Base-by-base conservation (phyloP, 2,888 invertebrate genomes). In the Lithophane leautieri region DNA sequence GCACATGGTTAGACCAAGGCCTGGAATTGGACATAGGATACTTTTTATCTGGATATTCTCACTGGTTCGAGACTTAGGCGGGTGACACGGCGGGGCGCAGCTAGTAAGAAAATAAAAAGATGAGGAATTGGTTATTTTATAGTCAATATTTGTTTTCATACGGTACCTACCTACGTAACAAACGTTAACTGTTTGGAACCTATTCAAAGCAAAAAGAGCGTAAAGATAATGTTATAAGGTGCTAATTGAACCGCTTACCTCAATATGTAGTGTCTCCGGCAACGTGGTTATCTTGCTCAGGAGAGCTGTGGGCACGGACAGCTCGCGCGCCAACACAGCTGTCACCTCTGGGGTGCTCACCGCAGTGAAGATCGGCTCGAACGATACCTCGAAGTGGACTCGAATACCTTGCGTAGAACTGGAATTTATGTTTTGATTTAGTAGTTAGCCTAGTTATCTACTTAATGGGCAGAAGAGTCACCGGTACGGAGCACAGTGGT, bases 361-460 rank as follows among this genome's bases (percentile, higher is more conserved):
- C 2, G 97, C 95, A 22, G 97, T 97, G 86, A 97, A 97, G 80
- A 98, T 97, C 0, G 98, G 98, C 94, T 99, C 98, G 89, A 99
- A 98, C 73, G 98, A 97, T 72, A 99, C 97, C 91, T 98, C 98
- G 92, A 99, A 99, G 91, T 98, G 98, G 0, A 99, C 98, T 67
- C 98, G 97, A 71, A 98, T 96, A 80, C 98, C 98, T 76, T 97
- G 97, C 58, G 92, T 91, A 44, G 91, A 90, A 81, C 95, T 95
- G 88, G 16, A 89, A 87, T 65, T 58, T 61, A 54, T 60, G 34
- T 58, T 63, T 58, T 47, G 16, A 56, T 68, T 77, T 54, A 76
- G 47, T 79, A 25, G 25, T 69, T 71, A 66, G 73, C 72, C 56
- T 71, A 84, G 58, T 42, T 79, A 54, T 25, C 9, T 25, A n/a